phyloP scores from a whole-genome alignment of 2,113 vertebrate species.

The Colossoma macropomum region DNA sequence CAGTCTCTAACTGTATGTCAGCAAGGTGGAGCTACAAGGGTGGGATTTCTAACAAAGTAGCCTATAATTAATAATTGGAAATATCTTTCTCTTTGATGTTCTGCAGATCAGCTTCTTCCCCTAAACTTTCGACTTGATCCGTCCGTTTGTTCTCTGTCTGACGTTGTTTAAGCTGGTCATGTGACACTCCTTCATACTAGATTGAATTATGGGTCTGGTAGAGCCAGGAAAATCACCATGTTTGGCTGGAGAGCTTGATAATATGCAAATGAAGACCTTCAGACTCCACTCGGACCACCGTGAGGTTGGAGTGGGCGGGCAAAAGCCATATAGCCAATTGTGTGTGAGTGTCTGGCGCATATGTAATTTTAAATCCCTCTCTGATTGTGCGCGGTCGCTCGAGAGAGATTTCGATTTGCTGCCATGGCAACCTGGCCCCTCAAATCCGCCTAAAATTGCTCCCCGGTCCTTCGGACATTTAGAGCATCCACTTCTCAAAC shows the following conservation, averaged over 20 bases:
- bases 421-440: constrained; percentile 20
- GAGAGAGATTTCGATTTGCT: constrained; percentile 8
- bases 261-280: neutral
- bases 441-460: constrained; percentile 35
- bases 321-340: neutral
- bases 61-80: too few species aligned
- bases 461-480: neutral
- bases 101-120: too few species aligned
- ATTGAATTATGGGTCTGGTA: neutral
- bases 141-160: too few species aligned
- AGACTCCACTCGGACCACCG: too few species aligned
- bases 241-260: constrained; percentile 30
- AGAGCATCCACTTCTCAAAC: constrained; percentile 11
- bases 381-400: neutral
- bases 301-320: constrained; percentile 6
- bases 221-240: constrained; percentile 22
- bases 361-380: neutral
- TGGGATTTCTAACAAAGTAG: too few species aligned
- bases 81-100: too few species aligned
- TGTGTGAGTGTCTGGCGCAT: neutral
- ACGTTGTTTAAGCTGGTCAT: neutral
- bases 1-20: too few species aligned
- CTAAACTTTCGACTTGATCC: too few species aligned
- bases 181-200: neutral
- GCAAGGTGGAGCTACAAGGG: too few species aligned